Percentiles rank a stretch among this genome's conserved stretches.
Conservation (phyloP, 2,113 vertebrate species). For the Arothron firmamentum region DNA sequence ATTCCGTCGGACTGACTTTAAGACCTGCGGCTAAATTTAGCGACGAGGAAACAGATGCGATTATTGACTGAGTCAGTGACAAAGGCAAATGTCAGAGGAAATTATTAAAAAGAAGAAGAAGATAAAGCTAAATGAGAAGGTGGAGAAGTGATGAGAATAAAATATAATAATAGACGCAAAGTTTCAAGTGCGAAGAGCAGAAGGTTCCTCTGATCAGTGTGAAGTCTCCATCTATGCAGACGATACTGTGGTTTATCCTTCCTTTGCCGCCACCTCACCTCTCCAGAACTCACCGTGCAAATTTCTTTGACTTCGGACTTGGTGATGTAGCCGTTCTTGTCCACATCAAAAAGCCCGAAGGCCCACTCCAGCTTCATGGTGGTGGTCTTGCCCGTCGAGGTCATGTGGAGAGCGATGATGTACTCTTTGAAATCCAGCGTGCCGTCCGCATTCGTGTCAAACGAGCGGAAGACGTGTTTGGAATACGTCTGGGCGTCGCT, state of each 20-base stretch:
- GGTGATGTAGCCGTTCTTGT: slow-evolving; percentile 94
- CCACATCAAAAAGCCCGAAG: slow-evolving; percentile 94
- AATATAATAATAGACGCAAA: not conserved
- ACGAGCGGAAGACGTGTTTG: slow-evolving; percentile 73
- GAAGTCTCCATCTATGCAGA: slow-evolving; percentile 3
- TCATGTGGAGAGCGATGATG: slow-evolving; percentile 74
- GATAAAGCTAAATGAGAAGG: too few relatives aligned
- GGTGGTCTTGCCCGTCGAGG: slow-evolving; percentile 67
- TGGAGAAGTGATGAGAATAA: not conserved
- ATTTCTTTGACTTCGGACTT: slow-evolving; percentile 92
- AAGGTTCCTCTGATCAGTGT: not conserved
- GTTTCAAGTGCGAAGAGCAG: too few relatives aligned
- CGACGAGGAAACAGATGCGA: not conserved
- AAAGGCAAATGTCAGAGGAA: not conserved
- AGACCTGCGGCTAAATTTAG: not conserved
- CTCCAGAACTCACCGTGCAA: slow-evolving; percentile 76
- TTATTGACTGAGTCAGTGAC: not conserved
- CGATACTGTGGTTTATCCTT: not conserved
- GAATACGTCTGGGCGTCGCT: slow-evolving; percentile 67
- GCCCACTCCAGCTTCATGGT: slow-evolving; percentile 78
- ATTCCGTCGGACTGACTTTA: too few relatives aligned
- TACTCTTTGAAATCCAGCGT: slow-evolving; percentile 77
- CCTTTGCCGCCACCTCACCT: not conserved
- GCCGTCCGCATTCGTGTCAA: slow-evolving; percentile 72
- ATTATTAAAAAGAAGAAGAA: not conserved